Conservation (phyloP, 2,113 vertebrate genomes). For the Progne subis region DNA sequence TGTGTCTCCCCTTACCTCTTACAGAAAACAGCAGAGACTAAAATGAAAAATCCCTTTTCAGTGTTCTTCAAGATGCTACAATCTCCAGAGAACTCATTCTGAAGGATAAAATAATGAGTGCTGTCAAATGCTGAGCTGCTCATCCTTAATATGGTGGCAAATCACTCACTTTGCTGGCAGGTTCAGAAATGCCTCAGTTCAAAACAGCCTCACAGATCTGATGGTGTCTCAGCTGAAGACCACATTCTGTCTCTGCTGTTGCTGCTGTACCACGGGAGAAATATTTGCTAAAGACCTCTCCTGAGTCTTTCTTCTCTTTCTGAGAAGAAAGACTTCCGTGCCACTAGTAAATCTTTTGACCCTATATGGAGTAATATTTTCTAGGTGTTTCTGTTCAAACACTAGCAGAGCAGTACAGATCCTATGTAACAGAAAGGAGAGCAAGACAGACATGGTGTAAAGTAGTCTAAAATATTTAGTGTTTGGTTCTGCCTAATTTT, state of each 20-base stretch:
- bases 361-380: neutral
- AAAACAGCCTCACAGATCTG: neutral
- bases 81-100: constrained; percentile 1
- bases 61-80: neutral
- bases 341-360: neutral
- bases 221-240: neutral
- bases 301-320: neutral
- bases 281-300: neutral
- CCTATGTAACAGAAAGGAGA: neutral
- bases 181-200: neutral
- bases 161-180: neutral
- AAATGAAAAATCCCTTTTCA: neutral
- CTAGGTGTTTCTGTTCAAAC: neutral
- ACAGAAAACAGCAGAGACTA: neutral
- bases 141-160: neutral
- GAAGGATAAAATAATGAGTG: neutral
- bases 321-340: neutral
- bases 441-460: neutral
- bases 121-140: neutral
- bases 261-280: neutral
- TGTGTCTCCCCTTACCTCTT: neutral
- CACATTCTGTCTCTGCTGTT: neutral
- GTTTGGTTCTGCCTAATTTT: neutral
- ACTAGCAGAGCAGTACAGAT: neutral
- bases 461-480: neutral